Evolutionary conservation across 2,888 invertebrate genomes (phyloP).

Genomic region (Ptilodon capucinus): DNA sequence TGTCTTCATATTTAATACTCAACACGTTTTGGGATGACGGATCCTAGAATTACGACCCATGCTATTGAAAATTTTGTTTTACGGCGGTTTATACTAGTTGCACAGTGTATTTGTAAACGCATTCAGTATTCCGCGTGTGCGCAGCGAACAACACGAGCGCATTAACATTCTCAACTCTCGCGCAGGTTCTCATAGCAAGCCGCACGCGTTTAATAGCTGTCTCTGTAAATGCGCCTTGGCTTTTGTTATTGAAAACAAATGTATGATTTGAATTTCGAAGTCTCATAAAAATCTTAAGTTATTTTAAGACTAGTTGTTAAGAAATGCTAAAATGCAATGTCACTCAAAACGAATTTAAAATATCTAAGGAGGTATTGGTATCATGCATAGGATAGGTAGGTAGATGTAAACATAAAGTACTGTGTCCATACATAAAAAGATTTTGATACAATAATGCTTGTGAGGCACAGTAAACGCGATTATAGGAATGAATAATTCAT

Average conservation of each 20-base stretch:
- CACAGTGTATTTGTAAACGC: constrained; percentile 50
- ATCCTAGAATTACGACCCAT: constrained; percentile 14
- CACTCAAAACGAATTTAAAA: too few relatives aligned
- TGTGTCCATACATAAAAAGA: constrained; percentile 22
- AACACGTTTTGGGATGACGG: constrained; percentile 13
- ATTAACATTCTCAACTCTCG: constrained; percentile 74
- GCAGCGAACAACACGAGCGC: constrained; percentile 67
- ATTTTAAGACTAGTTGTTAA: too few relatives aligned
- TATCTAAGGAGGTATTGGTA: too few relatives aligned
- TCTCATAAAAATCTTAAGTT: too few relatives aligned
- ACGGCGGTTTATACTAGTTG: constrained; percentile 41
- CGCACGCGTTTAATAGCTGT: constrained; percentile 48
- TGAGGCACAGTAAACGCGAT: constrained; percentile 64
- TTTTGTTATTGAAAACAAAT: constrained; percentile 19
- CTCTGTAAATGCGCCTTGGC: constrained; percentile 34
- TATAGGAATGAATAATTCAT: constrained; percentile 77
- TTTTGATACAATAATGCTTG: constrained; percentile 52
- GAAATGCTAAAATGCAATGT: not conserved
- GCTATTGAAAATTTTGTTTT: constrained; percentile 26
- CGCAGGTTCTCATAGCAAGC: constrained; percentile 70
- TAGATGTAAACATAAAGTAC: too few relatives aligned
- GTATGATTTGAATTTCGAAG: not conserved
- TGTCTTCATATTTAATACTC: constrained; percentile 17
- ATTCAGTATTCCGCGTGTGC: constrained; percentile 69
- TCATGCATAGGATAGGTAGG: too few relatives aligned